Evolutionary conservation across 2,797 vertebrate genomes (phyloP).

Genomic region (Antrozous pallidus): DNA sequence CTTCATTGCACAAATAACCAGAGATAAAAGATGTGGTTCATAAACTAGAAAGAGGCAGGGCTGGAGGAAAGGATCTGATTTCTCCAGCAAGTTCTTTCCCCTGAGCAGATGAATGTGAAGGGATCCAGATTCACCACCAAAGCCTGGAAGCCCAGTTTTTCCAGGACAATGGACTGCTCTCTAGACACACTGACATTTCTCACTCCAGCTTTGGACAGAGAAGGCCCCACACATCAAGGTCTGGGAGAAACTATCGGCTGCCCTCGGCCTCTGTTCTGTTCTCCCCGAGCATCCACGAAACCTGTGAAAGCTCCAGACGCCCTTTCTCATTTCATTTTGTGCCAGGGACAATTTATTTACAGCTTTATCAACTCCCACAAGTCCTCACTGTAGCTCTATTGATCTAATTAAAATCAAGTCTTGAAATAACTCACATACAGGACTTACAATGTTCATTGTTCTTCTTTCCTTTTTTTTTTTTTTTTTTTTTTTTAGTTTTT

Average conservation of each 20-base stretch:
- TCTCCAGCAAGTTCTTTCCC: not conserved
- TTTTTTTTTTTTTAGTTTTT: too few relatives aligned
- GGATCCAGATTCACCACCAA: not conserved
- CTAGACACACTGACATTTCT: not conserved
- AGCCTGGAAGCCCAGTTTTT: not conserved
- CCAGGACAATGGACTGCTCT: not conserved
- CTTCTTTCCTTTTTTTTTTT: not conserved
- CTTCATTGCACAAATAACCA: not conserved
- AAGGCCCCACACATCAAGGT: not conserved
- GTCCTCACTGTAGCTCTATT: not conserved
- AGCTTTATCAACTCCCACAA: not conserved
- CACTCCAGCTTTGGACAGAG: not conserved
- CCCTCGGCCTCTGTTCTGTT: not conserved
- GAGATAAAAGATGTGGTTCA: not conserved
- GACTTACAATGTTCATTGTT: not conserved
- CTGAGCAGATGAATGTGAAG: not conserved
- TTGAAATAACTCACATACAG: not conserved
- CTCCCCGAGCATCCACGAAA: not conserved
- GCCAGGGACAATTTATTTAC: not conserved
- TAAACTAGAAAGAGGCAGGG: not conserved
- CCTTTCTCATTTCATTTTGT: not conserved
- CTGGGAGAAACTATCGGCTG: not conserved
- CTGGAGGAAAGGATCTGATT: not conserved
- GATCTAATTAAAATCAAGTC: conserved; percentile 41
- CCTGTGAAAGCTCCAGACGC: not conserved